phyloP scores from a whole-genome alignment of 2,797 vertebrate species.

The Ctenochaetus hawaiiensis region DNA sequence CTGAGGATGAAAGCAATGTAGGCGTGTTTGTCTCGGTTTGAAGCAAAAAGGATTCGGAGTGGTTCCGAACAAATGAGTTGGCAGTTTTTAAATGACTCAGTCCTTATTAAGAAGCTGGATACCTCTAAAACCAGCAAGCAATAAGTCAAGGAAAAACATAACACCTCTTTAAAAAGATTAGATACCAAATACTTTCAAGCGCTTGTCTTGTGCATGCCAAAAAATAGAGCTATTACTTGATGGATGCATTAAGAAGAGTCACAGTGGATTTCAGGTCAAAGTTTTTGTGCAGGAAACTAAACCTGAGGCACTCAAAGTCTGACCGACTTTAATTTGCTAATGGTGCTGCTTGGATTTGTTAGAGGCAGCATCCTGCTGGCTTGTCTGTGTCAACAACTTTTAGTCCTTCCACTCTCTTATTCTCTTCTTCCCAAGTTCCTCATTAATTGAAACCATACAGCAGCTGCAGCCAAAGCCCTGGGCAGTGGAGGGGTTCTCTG shows the following conservation, averaged over 20 bases:
- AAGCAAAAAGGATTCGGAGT: conserved; percentile 8
- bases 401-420: conserved; percentile 41
- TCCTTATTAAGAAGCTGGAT: conserved; percentile 14
- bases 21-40: conserved; percentile 8
- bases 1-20: conserved; percentile 30
- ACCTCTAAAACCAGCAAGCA: conserved; percentile 12
- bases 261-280: conserved; percentile 23
- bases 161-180: neutral
- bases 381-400: conserved; percentile 61
- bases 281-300: conserved; percentile 38
- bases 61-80: conserved; percentile 42
- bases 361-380: conserved; percentile 55
- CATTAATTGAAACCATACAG: conserved; percentile 62
- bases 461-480: conserved; percentile 68
- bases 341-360: conserved; percentile 64
- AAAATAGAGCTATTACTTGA: conserved; percentile 33
- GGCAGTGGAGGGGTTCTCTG: conserved; percentile 55
- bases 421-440: conserved; percentile 62
- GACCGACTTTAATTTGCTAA: conserved; percentile 71
- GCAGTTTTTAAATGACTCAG: conserved; percentile 37
- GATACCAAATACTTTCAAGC: conserved; percentile 18
- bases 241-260: conserved; percentile 42
- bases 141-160: conserved; percentile 4
- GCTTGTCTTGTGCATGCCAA: conserved; percentile 17
- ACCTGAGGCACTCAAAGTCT: conserved; percentile 31